These are phyloP conservation scores for Lycodopsis pacificus DNA, from an alignment of 2,797 vertebrate genomes.

Conservation along the genomic window DNA sequence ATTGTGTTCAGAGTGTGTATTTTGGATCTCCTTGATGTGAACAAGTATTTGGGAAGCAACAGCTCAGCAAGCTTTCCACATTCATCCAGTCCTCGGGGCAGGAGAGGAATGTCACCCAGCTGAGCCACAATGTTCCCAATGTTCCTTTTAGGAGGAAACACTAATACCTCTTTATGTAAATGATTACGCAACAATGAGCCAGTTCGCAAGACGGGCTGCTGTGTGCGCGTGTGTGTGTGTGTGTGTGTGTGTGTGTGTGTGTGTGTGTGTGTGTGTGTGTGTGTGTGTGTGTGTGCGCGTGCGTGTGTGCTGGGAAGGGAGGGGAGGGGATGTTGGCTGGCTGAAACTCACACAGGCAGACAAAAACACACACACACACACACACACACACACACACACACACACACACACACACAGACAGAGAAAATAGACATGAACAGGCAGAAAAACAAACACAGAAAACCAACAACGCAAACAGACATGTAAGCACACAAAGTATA, in stretches of 20 bases:
- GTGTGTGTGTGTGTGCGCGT: neutral
- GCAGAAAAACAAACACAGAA: slow-evolving; percentile 56
- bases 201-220: slow-evolving; percentile 41
- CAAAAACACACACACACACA: slow-evolving; percentile 36
- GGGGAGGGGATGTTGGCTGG: neutral
- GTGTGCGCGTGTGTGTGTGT: neutral
- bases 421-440: slow-evolving; percentile 43
- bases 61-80: slow-evolving; percentile 44
- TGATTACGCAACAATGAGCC: slow-evolving; percentile 69
- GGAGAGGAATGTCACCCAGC: slow-evolving; percentile 61
- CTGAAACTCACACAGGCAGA: slow-evolving; percentile 14
- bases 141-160: slow-evolving; percentile 65
- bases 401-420: slow-evolving; percentile 36
- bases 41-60: slow-evolving; percentile 28
- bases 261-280: neutral
- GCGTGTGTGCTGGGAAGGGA: neutral
- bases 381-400: slow-evolving; percentile 38
- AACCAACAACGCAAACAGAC: slow-evolving; percentile 11
- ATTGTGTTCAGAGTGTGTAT: slow-evolving; percentile 16
- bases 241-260: neutral
- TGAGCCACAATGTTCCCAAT: slow-evolving; percentile 63
- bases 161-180: slow-evolving; percentile 77
- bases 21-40: slow-evolving; percentile 29
- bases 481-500: slow-evolving; percentile 26
- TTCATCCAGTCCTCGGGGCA: slow-evolving; percentile 38